phyloP scores from a whole-genome alignment of 35 echinoderm and acorn worm species.

The Amphiura filiformis region DNA sequence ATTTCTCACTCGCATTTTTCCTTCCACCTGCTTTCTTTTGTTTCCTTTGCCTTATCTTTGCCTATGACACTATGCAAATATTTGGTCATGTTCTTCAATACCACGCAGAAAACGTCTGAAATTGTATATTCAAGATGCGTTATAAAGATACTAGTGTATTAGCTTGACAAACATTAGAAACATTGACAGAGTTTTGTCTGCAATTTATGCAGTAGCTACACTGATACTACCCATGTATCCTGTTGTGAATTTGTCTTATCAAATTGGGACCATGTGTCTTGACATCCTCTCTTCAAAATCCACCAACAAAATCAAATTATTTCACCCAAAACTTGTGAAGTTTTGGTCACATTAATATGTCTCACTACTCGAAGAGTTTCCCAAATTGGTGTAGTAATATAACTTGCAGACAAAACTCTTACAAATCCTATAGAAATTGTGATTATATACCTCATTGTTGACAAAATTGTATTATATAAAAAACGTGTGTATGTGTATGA shows the following conservation, averaged over 20 bases:
- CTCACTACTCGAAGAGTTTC: neutral
- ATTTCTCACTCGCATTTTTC: neutral
- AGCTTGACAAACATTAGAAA: neutral
- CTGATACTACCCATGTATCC: neutral
- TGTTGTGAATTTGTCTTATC: too few relatives aligned
- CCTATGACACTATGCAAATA: neutral
- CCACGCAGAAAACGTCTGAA: neutral
- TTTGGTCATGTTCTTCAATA: neutral
- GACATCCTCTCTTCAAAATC: neutral
- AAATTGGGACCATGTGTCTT: neutral
- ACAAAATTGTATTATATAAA: neutral
- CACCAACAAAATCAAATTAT: neutral
- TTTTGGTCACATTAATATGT: neutral
- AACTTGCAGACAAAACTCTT: neutral
- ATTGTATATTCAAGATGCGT: neutral
- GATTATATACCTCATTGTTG: constrained; percentile 11
- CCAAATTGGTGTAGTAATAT: neutral
- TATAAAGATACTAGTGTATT: neutral
- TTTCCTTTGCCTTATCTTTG: neutral
- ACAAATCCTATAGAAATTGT: neutral
- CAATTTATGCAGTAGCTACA: neutral
- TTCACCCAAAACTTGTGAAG: neutral
- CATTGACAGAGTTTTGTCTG: neutral
- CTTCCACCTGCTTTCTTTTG: neutral
- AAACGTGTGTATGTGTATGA: constrained; percentile 14